phyloP scores from a whole-genome alignment of 2,113 vertebrate species.

The Nesoenas mayeri region DNA sequence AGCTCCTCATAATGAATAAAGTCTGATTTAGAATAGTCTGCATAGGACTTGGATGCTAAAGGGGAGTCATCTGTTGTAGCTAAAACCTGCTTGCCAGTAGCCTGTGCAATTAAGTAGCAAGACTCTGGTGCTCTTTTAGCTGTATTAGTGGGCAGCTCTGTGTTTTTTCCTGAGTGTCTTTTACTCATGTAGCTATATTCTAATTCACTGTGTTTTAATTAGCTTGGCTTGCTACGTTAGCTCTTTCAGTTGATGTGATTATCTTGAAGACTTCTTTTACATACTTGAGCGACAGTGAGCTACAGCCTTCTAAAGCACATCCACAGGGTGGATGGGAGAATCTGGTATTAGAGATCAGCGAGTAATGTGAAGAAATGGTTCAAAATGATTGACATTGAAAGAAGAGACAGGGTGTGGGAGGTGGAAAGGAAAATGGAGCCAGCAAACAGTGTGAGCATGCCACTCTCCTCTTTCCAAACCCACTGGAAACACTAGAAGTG shows the following conservation, averaged over 20 bases:
- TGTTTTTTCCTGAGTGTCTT: conserved; percentile 31
- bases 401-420: not conserved
- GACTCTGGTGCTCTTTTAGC: conserved; percentile 60
- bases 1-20: conserved; percentile 49
- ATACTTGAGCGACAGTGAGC: not conserved
- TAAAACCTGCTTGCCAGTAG: conserved; percentile 61
- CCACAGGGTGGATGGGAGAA: not conserved
- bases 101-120: conserved; percentile 59
- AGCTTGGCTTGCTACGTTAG: conserved; percentile 3
- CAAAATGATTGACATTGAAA: not conserved
- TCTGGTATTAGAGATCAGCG: not conserved
- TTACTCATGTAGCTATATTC: conserved; percentile 12
- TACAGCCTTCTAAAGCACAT: not conserved
- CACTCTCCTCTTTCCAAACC: not conserved
- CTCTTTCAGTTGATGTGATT: conserved; percentile 27
- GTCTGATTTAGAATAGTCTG: conserved; percentile 31
- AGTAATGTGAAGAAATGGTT: not conserved
- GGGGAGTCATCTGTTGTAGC: conserved; percentile 64
- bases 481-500: not conserved
- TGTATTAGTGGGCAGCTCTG: conserved; percentile 29
- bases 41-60: conserved; percentile 42
- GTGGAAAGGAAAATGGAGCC: not conserved
- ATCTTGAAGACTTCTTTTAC: conserved; percentile 6
- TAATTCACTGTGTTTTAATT: conserved; percentile 51
- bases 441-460: not conserved